Conservation (phyloP, 2,113 vertebrate genomes). For the Silurus asotus region DNA sequence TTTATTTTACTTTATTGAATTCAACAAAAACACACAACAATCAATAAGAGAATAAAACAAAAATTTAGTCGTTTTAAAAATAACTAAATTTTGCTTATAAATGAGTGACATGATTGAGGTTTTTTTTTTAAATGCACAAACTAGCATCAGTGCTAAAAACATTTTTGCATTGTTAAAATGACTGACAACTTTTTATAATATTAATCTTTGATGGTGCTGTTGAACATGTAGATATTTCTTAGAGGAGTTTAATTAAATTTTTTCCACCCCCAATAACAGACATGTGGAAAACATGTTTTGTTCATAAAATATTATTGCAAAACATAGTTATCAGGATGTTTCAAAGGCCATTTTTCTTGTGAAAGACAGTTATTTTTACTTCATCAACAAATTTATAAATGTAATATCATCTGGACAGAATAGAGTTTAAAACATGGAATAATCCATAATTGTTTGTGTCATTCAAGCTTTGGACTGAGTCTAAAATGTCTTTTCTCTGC, state of each 20-base stretch:
- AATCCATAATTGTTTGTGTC: background rate
- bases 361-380: background rate
- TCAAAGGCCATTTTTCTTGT: background rate
- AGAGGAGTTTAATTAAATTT: background rate
- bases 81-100: no score
- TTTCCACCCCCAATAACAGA: background rate
- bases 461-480: background rate
- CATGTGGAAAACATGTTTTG: background rate
- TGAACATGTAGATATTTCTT: background rate
- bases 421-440: background rate
- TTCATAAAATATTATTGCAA: background rate
- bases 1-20: no score
- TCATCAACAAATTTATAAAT: background rate
- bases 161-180: background rate
- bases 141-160: no score
- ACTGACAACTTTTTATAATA: background rate
- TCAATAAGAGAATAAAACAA: no score
- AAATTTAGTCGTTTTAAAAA: no score
- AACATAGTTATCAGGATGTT: background rate
- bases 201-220: no score
- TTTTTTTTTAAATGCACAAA: no score
- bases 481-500: background rate
- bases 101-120: no score
- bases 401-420: background rate
- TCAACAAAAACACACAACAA: no score